phyloP scores from a whole-genome alignment of 2,113 vertebrate genomes.

The Protomyctophum bolini region DNA sequence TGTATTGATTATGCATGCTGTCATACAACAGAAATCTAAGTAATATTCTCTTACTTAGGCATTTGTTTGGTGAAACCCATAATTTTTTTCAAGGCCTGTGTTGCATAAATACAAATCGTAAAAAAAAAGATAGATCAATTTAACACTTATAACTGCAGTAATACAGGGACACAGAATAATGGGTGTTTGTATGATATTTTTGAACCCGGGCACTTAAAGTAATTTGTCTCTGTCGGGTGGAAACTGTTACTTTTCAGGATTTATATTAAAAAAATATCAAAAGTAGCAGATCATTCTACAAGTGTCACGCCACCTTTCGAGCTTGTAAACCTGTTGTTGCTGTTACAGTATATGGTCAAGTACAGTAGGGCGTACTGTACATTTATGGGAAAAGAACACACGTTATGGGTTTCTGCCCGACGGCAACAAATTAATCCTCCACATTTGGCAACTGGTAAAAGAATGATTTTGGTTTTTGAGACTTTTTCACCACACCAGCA shows the following conservation, averaged over 20 bases:
- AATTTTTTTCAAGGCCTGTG: neutral
- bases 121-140: neutral
- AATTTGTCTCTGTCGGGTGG: too few relatives aligned
- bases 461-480: neutral
- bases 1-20: neutral
- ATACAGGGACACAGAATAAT: neutral
- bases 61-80: neutral
- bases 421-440: neutral
- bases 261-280: too few relatives aligned
- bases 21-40: neutral
- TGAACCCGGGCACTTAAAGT: neutral
- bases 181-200: neutral
- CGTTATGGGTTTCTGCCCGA: too few relatives aligned
- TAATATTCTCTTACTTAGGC: neutral
- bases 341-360: too few relatives aligned
- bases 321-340: too few relatives aligned
- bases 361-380: too few relatives aligned
- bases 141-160: neutral
- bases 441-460: slow-evolving; percentile 16
- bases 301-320: too few relatives aligned
- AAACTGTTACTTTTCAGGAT: too few relatives aligned
- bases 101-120: neutral
- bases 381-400: too few relatives aligned
- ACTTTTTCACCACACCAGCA: neutral
- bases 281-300: too few relatives aligned